Evolutionary conservation across 2,888 invertebrate genomes (phyloP).

Genomic region (Chromoteleia sp.): DNA sequence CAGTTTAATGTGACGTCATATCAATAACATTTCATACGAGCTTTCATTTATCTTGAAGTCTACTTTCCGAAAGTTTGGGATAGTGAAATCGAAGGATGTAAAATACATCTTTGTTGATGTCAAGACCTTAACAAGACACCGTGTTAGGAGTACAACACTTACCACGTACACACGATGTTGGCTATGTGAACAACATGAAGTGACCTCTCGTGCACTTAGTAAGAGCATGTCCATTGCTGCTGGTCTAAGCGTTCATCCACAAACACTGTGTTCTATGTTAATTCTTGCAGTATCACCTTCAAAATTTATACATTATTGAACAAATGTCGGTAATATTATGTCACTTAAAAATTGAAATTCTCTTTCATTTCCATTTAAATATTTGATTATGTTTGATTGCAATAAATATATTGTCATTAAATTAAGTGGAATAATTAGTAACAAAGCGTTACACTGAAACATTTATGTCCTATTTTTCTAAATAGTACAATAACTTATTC

Average conservation of each 20-base stretch:
- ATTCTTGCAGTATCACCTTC: background rate
- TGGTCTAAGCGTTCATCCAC: constrained; percentile 1
- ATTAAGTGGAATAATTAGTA: too few relatives aligned
- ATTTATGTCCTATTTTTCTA: too few relatives aligned
- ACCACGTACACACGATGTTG: constrained; percentile 14
- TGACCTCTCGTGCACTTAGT: constrained; percentile 8
- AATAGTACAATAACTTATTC: too few relatives aligned
- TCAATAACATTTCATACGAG: too few relatives aligned
- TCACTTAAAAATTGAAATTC: too few relatives aligned
- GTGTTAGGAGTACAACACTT: constrained; percentile 3
- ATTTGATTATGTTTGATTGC: too few relatives aligned
- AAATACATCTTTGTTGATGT: background rate
- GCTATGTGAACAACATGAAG: constrained; percentile 22
- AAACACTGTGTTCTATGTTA: constrained; percentile 11
- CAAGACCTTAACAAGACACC: constrained; percentile 3
- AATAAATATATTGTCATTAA: too few relatives aligned
- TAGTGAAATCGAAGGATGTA: background rate
- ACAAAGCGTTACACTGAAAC: too few relatives aligned
- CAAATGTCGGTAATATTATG: too few relatives aligned
- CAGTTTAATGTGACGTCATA: too few relatives aligned
- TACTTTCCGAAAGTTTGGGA: background rate
- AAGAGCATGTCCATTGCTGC: constrained; percentile 16
- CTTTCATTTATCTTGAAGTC: too few relatives aligned
- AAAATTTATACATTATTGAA: background rate
- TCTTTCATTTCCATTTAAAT: too few relatives aligned